phyloP scores from a whole-genome alignment of 2,797 vertebrate species.

The Lepilemur ruficaudatus region DNA sequence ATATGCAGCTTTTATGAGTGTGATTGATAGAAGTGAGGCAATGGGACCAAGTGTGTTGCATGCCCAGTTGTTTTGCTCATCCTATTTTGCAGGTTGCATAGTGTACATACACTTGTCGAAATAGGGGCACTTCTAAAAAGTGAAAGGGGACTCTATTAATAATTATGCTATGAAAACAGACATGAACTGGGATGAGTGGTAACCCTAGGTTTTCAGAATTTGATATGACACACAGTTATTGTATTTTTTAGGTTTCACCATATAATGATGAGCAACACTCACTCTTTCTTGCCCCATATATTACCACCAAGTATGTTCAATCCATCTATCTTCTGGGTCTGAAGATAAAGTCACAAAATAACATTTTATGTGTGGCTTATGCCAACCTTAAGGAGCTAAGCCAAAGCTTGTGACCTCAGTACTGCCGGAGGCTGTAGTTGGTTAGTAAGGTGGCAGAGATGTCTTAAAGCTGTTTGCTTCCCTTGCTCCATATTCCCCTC shows the following conservation, averaged over 20 bases:
- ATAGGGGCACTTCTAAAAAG: not conserved
- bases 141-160: not conserved
- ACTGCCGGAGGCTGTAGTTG: not conserved
- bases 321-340: not conserved
- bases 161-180: not conserved
- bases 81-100: not conserved
- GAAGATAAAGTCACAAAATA: not conserved
- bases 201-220: not conserved
- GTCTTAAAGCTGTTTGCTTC: not conserved
- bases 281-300: not conserved
- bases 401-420: not conserved
- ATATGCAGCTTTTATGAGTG: not conserved
- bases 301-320: not conserved
- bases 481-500: not conserved
- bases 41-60: not conserved
- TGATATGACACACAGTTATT: not conserved
- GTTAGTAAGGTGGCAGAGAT: not conserved
- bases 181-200: not conserved
- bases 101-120: not conserved
- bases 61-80: constrained; percentile 26
- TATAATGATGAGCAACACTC: not conserved
- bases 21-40: constrained; percentile 53
- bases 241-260: constrained; percentile 20
- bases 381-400: not conserved
- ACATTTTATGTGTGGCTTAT: not conserved